Evolutionary conservation across 2,888 invertebrate species (phyloP).

Genomic region (Cerceris rybyensis): DNA sequence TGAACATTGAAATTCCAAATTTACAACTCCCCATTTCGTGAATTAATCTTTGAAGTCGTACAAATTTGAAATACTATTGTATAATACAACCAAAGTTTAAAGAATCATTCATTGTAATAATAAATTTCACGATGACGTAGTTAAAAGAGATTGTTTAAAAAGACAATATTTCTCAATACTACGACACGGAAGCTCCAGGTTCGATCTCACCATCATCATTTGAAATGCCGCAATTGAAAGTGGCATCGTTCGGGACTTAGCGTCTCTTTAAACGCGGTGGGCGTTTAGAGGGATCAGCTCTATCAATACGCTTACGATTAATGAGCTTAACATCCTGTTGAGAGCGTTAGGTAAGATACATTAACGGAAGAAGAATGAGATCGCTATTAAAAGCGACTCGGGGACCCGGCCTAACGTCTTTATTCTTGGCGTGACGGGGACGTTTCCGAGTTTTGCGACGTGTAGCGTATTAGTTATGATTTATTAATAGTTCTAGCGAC

Average conservation of each 20-base stretch:
- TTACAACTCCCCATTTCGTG: too few relatives aligned
- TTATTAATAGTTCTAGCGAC: conserved; percentile 63
- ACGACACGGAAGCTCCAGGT: too few relatives aligned
- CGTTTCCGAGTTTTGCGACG: conserved; percentile 42
- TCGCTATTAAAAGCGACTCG: conserved; percentile 52
- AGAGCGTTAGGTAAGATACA: conserved; percentile 39
- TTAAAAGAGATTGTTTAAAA: too few relatives aligned
- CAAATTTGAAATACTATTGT: too few relatives aligned
- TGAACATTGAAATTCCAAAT: too few relatives aligned
- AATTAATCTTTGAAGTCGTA: too few relatives aligned
- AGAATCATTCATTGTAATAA: too few relatives aligned
- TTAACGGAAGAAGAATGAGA: conserved; percentile 56
- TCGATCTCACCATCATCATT: not conserved
- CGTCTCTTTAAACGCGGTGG: too few relatives aligned
- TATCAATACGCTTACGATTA: too few relatives aligned
- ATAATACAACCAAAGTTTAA: too few relatives aligned
- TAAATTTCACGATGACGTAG: too few relatives aligned
- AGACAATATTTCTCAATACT: too few relatives aligned
- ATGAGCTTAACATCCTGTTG: conserved; percentile 28
- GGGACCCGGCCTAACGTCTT: conserved; percentile 48
- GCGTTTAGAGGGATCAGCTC: not conserved
- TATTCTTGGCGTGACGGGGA: conserved; percentile 58
- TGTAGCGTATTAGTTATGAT: conserved; percentile 65
- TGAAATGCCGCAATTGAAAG: not conserved
- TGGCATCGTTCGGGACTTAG: not conserved